A percentile compares a stretch with the other conserved stretches of the same genome.
phyloP scores from a whole-genome alignment of 1,140 invertebrate species.

The Mizuhopecten yessoensis region DNA sequence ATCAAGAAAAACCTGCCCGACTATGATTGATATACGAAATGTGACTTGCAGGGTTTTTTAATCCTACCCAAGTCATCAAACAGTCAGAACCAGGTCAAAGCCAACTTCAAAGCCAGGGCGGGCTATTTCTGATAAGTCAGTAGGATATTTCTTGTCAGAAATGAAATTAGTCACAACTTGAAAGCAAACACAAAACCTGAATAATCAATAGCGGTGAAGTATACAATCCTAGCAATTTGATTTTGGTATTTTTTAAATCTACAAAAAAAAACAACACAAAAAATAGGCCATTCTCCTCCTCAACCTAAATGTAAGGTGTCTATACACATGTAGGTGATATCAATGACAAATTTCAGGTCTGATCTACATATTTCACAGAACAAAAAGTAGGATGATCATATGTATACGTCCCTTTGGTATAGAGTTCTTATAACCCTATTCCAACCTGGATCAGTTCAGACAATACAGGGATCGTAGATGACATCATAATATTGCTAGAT shows the following conservation, averaged over 20 bases:
- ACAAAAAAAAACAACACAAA: not conserved
- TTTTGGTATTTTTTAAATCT: not conserved
- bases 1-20: not conserved
- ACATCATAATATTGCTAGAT: too few species aligned
- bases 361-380: not conserved
- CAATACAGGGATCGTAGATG: too few species aligned
- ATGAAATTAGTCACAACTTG: not conserved
- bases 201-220: not conserved
- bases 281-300: not conserved
- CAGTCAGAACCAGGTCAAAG: slow-evolving; percentile 8
- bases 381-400: not conserved
- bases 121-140: slow-evolving; percentile 6
- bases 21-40: not conserved
- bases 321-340: not conserved
- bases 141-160: slow-evolving; percentile 39
- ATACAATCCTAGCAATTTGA: not conserved
- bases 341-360: not conserved
- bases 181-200: not conserved
- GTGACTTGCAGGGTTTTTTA: not conserved
- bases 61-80: slow-evolving; percentile 23
- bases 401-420: not conserved
- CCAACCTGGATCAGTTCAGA: too few species aligned
- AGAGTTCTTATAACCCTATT: not conserved
- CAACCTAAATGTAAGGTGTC: not conserved
- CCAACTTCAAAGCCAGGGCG: not conserved